phyloP scores from a whole-genome alignment of 2,113 vertebrate genomes.

The Plotosus lineatus region DNA sequence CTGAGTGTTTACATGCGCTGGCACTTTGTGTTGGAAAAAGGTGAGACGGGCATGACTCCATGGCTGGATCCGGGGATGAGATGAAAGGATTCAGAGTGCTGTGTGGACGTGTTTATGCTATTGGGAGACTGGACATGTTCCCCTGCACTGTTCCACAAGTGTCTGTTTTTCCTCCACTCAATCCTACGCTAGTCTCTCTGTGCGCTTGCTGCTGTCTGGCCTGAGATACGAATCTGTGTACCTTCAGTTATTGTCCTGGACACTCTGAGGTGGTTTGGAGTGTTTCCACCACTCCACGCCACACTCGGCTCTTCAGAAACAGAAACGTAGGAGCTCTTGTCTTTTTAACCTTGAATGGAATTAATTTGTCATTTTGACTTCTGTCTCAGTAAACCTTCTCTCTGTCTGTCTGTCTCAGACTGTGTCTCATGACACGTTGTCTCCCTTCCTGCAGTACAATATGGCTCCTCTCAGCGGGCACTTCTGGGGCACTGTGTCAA shows the following conservation, averaged over 20 bases:
- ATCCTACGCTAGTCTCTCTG: background rate
- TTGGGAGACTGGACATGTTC: constrained; percentile 15
- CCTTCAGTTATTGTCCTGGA: constrained; percentile 8
- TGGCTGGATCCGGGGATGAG: background rate
- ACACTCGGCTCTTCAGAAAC: background rate
- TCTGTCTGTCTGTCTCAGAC: background rate
- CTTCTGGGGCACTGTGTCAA: constrained; percentile 13
- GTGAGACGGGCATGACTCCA: background rate
- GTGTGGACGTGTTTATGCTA: constrained; percentile 36
- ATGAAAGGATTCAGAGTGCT: background rate
- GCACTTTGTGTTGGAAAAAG: constrained; percentile 42
- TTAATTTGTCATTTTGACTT: background rate
- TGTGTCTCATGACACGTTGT: background rate
- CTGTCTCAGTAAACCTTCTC: background rate
- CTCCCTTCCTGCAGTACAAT: constrained; percentile 20
- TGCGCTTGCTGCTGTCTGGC: background rate
- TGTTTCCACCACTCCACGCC: constrained; percentile 7
- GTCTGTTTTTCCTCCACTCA: constrained; percentile 39
- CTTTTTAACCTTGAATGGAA: background rate
- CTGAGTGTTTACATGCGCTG: constrained; percentile 27
- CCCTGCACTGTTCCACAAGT: background rate
- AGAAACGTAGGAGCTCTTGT: background rate
- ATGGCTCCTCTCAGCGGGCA: background rate
- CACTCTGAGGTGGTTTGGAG: background rate
- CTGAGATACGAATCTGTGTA: background rate